A percentile compares a stretch with the other conserved stretches of the same genome.
phyloP scores from a whole-genome alignment of 2,113 vertebrate genomes.

The Peromyscus leucopus region DNA sequence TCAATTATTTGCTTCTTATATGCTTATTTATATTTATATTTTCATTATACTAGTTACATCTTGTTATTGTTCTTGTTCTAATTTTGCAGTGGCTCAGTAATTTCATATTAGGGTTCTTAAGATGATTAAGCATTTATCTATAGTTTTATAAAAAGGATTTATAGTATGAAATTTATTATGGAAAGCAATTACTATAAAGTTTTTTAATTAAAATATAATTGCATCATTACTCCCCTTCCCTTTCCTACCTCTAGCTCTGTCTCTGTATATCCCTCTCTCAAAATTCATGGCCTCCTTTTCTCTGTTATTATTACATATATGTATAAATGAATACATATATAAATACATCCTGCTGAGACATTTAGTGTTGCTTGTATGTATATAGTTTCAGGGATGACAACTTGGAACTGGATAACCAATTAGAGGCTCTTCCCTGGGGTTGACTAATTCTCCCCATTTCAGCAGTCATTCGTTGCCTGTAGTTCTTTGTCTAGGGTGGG shows the following conservation, averaged over 20 bases:
- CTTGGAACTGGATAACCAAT: background rate
- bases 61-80: background rate
- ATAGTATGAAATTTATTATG: slow-evolving; percentile 3
- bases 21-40: slow-evolving; percentile 57
- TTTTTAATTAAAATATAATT: background rate
- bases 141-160: slow-evolving; percentile 67
- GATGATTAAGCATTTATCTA: slow-evolving; percentile 59
- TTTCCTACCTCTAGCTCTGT: background rate
- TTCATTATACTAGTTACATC: background rate
- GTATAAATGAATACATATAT: background rate
- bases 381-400: background rate
- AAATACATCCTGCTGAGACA: background rate
- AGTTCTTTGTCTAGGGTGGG: background rate
- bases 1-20: slow-evolving; percentile 4
- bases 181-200: slow-evolving; percentile 58
- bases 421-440: background rate
- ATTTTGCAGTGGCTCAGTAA: slow-evolving; percentile 44
- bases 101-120: background rate
- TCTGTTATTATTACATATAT: background rate
- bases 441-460: background rate
- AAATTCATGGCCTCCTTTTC: background rate
- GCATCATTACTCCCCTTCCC: background rate
- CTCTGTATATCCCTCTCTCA: background rate
- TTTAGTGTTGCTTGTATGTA: background rate
- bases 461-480: background rate